Evolutionary conservation across 2,888 invertebrate species (phyloP).

Genomic region (Drosophila austrosaltans): DNA sequence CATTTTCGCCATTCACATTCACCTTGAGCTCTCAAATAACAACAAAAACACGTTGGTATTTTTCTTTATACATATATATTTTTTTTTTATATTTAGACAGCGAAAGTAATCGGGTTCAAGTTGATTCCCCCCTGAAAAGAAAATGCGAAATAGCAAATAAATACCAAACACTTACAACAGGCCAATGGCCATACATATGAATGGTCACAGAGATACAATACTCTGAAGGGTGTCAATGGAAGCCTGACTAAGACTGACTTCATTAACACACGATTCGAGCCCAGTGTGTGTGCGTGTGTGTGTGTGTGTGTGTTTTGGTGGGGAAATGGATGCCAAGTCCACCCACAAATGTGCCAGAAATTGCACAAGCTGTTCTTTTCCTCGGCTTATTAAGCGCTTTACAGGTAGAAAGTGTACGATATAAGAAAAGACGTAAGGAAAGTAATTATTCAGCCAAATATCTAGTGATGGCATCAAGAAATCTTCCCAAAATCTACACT

Average conservation of each 20-base stretch:
- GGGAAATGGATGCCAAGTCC: neutral
- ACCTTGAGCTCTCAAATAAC: conserved; percentile 64
- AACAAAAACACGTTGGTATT: conserved; percentile 33
- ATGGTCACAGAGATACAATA: neutral
- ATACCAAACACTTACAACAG: conserved; percentile 52
- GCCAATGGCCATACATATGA: conserved; percentile 25
- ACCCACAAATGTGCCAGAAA: conserved; percentile 43
- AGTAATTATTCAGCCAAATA: conserved; percentile 1
- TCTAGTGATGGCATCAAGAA: neutral
- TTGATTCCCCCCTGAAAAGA: conserved; percentile 24
- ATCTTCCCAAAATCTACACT: no score
- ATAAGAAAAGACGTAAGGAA: neutral
- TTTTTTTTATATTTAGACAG: conserved; percentile 60
- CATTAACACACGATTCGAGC: conserved; percentile 58
- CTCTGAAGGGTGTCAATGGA: conserved; percentile 32
- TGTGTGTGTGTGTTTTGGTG: no score
- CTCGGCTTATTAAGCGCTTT: conserved; percentile 37
- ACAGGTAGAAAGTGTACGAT: neutral
- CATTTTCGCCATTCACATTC: conserved; percentile 72
- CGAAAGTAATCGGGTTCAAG: conserved; percentile 69
- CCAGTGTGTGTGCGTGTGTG: conserved; percentile 6
- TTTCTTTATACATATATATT: no score
- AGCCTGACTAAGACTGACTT: conserved; percentile 68
- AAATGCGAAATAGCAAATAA: conserved; percentile 58
- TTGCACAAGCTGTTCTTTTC: conserved; percentile 31